Conservation (phyloP, 2,113 vertebrate genomes). For the Cyanocitta stelleri region DNA sequence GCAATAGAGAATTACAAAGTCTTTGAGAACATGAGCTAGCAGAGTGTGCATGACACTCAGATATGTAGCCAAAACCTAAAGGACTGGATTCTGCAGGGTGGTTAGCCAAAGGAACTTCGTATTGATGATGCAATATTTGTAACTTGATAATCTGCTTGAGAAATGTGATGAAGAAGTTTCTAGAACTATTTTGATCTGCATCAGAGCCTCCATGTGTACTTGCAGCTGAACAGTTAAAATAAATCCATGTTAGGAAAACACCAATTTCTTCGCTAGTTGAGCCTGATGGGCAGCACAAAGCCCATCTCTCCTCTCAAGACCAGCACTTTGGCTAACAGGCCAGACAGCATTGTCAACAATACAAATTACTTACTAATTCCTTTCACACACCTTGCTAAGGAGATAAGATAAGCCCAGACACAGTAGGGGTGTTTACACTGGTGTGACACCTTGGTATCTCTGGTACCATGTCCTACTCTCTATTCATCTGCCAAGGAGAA, state of each 20-base stretch:
- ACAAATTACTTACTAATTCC: slow-evolving; percentile 19
- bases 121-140: neutral
- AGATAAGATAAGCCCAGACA: neutral
- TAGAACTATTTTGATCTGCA: neutral
- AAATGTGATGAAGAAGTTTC: neutral
- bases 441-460: neutral
- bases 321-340: neutral
- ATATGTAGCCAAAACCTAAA: neutral
- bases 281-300: neutral
- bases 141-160: neutral
- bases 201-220: neutral
- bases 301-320: neutral
- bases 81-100: neutral
- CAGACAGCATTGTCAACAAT: neutral
- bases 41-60: neutral
- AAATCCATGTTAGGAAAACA: neutral
- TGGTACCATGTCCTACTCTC: neutral
- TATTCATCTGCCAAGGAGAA: neutral
- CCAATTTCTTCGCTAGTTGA: neutral
- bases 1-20: neutral
- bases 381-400: slow-evolving; percentile 10
- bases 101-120: neutral
- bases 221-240: slow-evolving; percentile 1
- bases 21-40: neutral
- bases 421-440: neutral